phyloP scores from a whole-genome alignment of 2,888 invertebrate species.

The Spisula subtruncata region DNA sequence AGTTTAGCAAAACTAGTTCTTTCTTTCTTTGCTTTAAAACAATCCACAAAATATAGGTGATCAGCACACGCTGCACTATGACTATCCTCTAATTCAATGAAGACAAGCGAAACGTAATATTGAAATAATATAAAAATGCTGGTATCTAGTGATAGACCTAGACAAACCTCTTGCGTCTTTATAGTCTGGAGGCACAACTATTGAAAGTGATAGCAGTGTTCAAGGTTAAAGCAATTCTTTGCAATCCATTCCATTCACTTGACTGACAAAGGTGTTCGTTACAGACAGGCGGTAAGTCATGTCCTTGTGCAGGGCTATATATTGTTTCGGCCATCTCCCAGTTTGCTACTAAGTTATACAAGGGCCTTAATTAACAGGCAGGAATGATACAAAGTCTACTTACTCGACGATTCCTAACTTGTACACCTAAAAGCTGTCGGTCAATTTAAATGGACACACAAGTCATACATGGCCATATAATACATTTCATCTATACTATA shows the following conservation, averaged over 20 bases:
- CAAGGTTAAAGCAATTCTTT: slow-evolving; percentile 10
- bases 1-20: background rate
- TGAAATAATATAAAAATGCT: slow-evolving; percentile 31
- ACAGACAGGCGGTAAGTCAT: background rate
- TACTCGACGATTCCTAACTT: slow-evolving; percentile 26
- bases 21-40: slow-evolving; percentile 11
- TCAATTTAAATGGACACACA: slow-evolving; percentile 23
- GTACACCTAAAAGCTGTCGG: slow-evolving; percentile 23
- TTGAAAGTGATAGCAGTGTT: slow-evolving; percentile 31
- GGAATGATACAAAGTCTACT: slow-evolving; percentile 15
- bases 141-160: slow-evolving; percentile 16
- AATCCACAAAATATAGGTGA: slow-evolving; percentile 15
- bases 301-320: background rate
- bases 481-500: slow-evolving; percentile 9
- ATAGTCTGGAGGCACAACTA: slow-evolving; percentile 30
- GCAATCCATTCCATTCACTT: slow-evolving; percentile 22
- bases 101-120: slow-evolving; percentile 24
- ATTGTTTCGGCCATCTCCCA: background rate
- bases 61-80: slow-evolving; percentile 14
- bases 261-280: slow-evolving; percentile 14
- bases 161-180: slow-evolving; percentile 30
- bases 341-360: background rate
- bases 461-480: background rate
- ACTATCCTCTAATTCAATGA: slow-evolving; percentile 23
- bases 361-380: background rate